A percentile compares a stretch with the other conserved stretches of the same genome.
phyloP scores from a whole-genome alignment of 2,113 vertebrate genomes.

The Etheostoma spectabile region DNA sequence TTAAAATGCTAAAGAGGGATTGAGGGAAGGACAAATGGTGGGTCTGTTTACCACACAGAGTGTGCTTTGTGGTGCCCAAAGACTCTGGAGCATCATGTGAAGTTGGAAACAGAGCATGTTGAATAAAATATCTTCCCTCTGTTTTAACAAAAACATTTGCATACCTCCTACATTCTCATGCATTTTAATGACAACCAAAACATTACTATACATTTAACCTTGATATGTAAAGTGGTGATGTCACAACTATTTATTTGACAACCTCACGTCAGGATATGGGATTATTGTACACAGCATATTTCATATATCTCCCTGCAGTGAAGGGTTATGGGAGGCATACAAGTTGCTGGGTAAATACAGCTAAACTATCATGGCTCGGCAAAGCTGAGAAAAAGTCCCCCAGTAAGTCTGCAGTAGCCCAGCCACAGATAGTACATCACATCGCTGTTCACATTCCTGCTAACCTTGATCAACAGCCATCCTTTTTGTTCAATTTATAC shows the following conservation, averaged over 20 bases:
- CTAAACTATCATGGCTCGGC: background rate
- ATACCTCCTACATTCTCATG: constrained; percentile 50
- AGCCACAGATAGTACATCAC: constrained; percentile 28
- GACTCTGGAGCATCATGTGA: constrained; percentile 67
- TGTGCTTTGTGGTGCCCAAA: constrained; percentile 71
- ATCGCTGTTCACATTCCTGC: constrained; percentile 1
- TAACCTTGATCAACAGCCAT: background rate
- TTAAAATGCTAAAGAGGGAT: constrained; percentile 77
- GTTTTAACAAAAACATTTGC: constrained; percentile 70
- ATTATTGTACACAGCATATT: constrained; percentile 4
- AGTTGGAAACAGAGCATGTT: constrained; percentile 59
- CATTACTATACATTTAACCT: constrained; percentile 40
- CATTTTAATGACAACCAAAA: constrained; percentile 38
- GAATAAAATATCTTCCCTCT: constrained; percentile 61
- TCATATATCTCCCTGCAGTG: background rate
- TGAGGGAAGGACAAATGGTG: constrained; percentile 67
- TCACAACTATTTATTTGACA: background rate
- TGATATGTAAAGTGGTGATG: constrained; percentile 16
- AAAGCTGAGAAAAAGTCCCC: background rate
- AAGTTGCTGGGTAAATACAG: constrained; percentile 12
- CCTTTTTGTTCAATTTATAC: background rate
- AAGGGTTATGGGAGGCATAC: background rate
- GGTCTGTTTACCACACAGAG: constrained; percentile 77
- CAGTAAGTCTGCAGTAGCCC: background rate
- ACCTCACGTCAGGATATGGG: background rate